Percentiles rank a stretch among this genome's conserved stretches.
Conservation (phyloP, 2,797 vertebrate genomes). For the Amblyopsis hoosieri region DNA sequence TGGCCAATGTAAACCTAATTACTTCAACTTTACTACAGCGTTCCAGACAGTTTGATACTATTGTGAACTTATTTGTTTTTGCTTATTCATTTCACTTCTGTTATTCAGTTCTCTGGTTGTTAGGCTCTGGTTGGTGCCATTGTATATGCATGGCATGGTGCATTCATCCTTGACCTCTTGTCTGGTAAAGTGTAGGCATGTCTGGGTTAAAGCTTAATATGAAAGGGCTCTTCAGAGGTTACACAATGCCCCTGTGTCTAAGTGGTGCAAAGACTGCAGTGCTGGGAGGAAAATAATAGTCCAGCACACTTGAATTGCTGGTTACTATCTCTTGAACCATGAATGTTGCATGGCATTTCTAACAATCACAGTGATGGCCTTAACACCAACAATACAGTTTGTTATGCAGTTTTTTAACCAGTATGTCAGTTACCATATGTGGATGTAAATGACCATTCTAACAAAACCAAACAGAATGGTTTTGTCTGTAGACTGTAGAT, state of each 20-base stretch:
- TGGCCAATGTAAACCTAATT: not conserved
- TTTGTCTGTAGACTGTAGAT: constrained; percentile 2
- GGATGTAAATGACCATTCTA: constrained; percentile 34
- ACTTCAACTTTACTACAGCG: constrained; percentile 24
- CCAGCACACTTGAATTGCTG: constrained; percentile 46
- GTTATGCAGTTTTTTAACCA: constrained; percentile 39
- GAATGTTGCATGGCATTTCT: constrained; percentile 41
- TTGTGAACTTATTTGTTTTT: constrained; percentile 26
- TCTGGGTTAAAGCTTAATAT: constrained; percentile 58
- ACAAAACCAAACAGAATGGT: constrained; percentile 5
- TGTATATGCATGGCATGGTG: constrained; percentile 46
- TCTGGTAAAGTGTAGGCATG: constrained; percentile 59
- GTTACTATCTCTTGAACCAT: constrained; percentile 42
- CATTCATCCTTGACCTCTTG: constrained; percentile 55
- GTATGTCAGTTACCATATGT: constrained; percentile 31
- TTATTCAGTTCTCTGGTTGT: constrained; percentile 25
- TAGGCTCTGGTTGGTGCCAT: constrained; percentile 53
- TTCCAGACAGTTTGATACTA: constrained; percentile 4
- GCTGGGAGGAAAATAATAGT: constrained; percentile 50
- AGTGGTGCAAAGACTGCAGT: constrained; percentile 57
- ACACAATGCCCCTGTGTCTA: constrained; percentile 74
- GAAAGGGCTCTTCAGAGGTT: constrained; percentile 64
- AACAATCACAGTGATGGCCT: constrained; percentile 23
- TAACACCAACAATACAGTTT: constrained; percentile 32
- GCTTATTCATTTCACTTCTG: constrained; percentile 13